phyloP scores from a whole-genome alignment of 2,888 invertebrate genomes.

The Craniophora ligustri region DNA sequence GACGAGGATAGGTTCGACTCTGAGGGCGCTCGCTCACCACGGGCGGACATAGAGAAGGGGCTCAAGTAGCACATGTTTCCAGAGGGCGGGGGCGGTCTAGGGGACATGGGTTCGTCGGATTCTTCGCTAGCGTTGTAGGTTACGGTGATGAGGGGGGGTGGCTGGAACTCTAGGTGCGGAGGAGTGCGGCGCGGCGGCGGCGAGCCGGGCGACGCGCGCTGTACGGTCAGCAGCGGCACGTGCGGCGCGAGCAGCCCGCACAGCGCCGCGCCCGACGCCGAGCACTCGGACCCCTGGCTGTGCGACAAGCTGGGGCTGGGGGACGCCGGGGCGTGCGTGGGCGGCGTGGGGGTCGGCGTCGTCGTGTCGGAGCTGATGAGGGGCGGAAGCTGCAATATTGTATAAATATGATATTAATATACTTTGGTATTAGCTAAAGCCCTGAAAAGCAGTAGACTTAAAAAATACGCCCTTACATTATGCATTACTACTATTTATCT shows the following conservation, averaged over 20 bases:
- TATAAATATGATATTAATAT: background rate
- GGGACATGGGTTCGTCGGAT: slow-evolving; percentile 92
- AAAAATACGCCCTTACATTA: background rate
- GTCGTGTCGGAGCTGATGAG: slow-evolving; percentile 76
- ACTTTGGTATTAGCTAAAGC: background rate
- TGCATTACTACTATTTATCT: too few species aligned
- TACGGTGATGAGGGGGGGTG: slow-evolving; percentile 92
- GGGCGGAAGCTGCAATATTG: slow-evolving; percentile 86
- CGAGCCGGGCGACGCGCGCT: slow-evolving; percentile 91
- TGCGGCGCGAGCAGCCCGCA: slow-evolving; percentile 84
- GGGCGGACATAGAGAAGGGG: slow-evolving; percentile 92
- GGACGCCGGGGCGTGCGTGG: slow-evolving; percentile 82
- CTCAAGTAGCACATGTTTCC: slow-evolving; percentile 92
- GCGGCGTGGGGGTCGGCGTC: slow-evolving; percentile 77
- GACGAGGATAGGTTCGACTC: slow-evolving; percentile 95
- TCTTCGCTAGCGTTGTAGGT: slow-evolving; percentile 94
- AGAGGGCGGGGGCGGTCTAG: slow-evolving; percentile 87
- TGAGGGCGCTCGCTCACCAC: slow-evolving; percentile 93
- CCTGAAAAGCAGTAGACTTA: background rate
- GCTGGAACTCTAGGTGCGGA: slow-evolving; percentile 90
- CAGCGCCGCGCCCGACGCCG: slow-evolving; percentile 82
- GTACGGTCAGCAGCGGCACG: slow-evolving; percentile 90
- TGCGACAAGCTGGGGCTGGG: slow-evolving; percentile 83
- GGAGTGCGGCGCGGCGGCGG: slow-evolving; percentile 89
- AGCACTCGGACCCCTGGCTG: slow-evolving; percentile 81